A percentile compares a stretch with the other conserved stretches of the same genome.
phyloP scores from a whole-genome alignment of 2,888 invertebrate genomes.

The Orthosia gracilis region DNA sequence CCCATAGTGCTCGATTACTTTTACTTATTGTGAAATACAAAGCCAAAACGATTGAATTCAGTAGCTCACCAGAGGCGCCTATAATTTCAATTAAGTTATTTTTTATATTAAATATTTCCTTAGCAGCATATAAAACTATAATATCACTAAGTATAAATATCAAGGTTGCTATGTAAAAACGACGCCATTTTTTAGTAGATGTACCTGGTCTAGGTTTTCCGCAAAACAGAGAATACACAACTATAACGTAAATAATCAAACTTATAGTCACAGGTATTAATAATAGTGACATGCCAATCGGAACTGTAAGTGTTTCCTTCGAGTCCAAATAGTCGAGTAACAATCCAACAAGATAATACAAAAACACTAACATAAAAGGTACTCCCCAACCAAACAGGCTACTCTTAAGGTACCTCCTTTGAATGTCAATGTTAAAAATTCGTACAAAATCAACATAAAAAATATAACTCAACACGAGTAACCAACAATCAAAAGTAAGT shows the following conservation, averaged over 20 bases:
- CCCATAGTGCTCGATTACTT: conserved; percentile 7
- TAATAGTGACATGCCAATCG: neutral
- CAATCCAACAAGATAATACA: neutral
- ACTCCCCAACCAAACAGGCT: conserved; percentile 15
- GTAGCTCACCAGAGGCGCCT: neutral
- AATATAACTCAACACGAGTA: conserved; percentile 25
- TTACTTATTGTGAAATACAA: neutral
- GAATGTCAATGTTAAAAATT: conserved; percentile 20
- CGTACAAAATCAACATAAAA: conserved; percentile 26
- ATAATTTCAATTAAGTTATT: neutral
- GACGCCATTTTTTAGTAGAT: conserved; percentile 25
- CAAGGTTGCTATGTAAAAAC: conserved; percentile 16
- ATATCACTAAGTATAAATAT: conserved; percentile 31
- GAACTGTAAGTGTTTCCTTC: conserved; percentile 5
- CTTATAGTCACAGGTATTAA: conserved; percentile 8
- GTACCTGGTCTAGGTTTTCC: neutral
- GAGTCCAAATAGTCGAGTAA: neutral
- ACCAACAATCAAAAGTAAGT: conserved; percentile 21
- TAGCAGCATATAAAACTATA: conserved; percentile 18
- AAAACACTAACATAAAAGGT: neutral
- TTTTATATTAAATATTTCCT: conserved; percentile 9
- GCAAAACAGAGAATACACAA: conserved; percentile 9
- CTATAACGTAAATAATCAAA: conserved; percentile 16
- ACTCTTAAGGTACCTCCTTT: conserved; percentile 9
- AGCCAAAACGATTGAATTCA: conserved; percentile 6